Evolutionary conservation across 1,140 invertebrate genomes (phyloP).

Genomic region (Papilio glaucus): DNA sequence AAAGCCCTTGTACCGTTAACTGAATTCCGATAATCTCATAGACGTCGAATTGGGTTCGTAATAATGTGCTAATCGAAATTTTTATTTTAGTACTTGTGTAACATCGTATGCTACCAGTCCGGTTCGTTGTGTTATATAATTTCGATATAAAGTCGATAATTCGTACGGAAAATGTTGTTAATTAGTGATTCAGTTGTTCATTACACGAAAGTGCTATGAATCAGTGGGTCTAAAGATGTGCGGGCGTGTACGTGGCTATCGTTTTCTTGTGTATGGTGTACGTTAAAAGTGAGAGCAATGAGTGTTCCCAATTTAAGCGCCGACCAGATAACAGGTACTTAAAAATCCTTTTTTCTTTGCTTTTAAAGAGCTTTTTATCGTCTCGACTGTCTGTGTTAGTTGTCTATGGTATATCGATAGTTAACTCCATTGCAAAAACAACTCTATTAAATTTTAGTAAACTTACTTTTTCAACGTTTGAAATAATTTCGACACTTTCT

Average conservation of each 20-base stretch:
- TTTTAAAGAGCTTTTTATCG: constrained; percentile 35
- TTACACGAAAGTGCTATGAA: constrained; percentile 65
- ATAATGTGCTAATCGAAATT: constrained; percentile 26
- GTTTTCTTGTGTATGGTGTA: constrained; percentile 62
- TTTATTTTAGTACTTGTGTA: constrained; percentile 45
- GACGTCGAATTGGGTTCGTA: constrained; percentile 26
- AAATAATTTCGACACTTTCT: neutral
- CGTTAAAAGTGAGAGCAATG: constrained; percentile 61
- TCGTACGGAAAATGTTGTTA: constrained; percentile 43
- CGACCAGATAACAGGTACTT: constrained; percentile 74
- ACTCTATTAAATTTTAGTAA: constrained; percentile 9
- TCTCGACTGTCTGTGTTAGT: constrained; percentile 24
- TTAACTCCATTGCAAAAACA: neutral
- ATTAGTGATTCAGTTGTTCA: constrained; percentile 54
- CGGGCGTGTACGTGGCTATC: constrained; percentile 47
- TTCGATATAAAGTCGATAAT: constrained; percentile 63
- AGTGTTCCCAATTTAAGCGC: constrained; percentile 78
- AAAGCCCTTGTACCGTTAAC: constrained; percentile 30
- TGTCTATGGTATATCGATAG: constrained; percentile 29
- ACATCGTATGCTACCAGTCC: constrained; percentile 45
- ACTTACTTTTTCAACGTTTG: neutral
- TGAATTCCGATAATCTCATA: constrained; percentile 27
- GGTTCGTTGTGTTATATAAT: constrained; percentile 54
- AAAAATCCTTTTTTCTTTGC: constrained; percentile 41
- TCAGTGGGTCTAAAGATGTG: constrained; percentile 67